Percentiles rank a stretch among this genome's conserved stretches.
Evolutionary conservation across 1,140 invertebrate genomes (phyloP).

Genomic region (Meloidogyne chitwoodi): DNA sequence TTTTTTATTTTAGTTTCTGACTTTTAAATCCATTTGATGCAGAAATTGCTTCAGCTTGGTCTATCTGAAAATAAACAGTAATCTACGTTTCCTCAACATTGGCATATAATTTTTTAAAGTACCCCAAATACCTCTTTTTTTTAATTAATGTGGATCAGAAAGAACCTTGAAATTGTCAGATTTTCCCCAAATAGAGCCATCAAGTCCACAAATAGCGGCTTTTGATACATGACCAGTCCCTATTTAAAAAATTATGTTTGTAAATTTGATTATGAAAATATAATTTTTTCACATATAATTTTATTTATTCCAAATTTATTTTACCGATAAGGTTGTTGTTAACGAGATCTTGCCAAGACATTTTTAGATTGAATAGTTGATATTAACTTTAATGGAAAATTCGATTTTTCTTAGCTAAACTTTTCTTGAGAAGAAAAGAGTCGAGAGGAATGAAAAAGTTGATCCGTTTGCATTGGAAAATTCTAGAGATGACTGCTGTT

Average conservation of each 20-base stretch:
- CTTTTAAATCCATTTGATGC: conserved; percentile 16
- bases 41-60: conserved; percentile 4
- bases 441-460: too few relatives aligned
- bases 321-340: conserved; percentile 55
- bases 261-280: too few relatives aligned
- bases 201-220: conserved; percentile 55
- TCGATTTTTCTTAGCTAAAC: too few relatives aligned
- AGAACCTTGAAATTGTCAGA: conserved; percentile 57
- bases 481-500: too few relatives aligned
- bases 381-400: too few relatives aligned
- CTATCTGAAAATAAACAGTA: too few relatives aligned
- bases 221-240: conserved; percentile 56
- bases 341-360: conserved; percentile 59
- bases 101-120: too few relatives aligned
- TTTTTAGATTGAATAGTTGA: conserved; percentile 1
- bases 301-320: not conserved
- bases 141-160: not conserved
- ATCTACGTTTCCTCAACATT: too few relatives aligned
- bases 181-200: conserved; percentile 58
- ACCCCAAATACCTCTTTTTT: not conserved
- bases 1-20: not conserved
- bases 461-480: too few relatives aligned
- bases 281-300: too few relatives aligned
- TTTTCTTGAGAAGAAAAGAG: too few relatives aligned
- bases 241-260: not conserved